phyloP scores from a whole-genome alignment of 2,888 invertebrate species.

The Xylota sylvarum region DNA sequence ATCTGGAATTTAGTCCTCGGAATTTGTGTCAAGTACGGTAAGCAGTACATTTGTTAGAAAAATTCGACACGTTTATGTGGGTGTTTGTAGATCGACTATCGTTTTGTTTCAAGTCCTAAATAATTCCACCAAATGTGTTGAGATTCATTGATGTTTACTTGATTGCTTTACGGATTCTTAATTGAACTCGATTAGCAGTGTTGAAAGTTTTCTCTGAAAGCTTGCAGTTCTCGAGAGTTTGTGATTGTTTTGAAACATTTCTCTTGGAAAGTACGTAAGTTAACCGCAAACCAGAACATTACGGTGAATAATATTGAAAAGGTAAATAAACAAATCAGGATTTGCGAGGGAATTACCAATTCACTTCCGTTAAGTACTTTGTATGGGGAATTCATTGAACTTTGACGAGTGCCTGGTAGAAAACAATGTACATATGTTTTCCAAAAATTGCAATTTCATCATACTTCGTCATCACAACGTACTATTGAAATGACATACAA shows the following conservation, averaged over 20 bases:
- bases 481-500: no score
- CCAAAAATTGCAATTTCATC: no score
- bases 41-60: neutral
- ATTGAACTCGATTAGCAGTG: neutral
- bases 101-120: neutral
- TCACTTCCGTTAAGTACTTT: neutral
- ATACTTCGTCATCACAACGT: no score
- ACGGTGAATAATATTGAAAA: neutral
- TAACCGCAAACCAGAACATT: constrained; percentile 2
- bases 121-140: neutral
- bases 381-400: neutral
- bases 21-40: constrained; percentile 52
- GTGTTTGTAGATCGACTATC: neutral
- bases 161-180: constrained; percentile 4
- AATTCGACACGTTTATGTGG: neutral
- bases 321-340: constrained; percentile 21
- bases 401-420: no score
- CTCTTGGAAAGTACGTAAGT: neutral
- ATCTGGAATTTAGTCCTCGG: constrained; percentile 38
- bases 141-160: constrained; percentile 23
- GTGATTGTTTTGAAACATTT: neutral
- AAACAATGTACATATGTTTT: no score
- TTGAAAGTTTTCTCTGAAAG: neutral
- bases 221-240: neutral
- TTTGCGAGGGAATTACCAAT: neutral